These are phyloP conservation scores for Ganaspis sp. DNA, from an alignment of 1,140 invertebrate genomes.

Conservation along the genomic window DNA sequence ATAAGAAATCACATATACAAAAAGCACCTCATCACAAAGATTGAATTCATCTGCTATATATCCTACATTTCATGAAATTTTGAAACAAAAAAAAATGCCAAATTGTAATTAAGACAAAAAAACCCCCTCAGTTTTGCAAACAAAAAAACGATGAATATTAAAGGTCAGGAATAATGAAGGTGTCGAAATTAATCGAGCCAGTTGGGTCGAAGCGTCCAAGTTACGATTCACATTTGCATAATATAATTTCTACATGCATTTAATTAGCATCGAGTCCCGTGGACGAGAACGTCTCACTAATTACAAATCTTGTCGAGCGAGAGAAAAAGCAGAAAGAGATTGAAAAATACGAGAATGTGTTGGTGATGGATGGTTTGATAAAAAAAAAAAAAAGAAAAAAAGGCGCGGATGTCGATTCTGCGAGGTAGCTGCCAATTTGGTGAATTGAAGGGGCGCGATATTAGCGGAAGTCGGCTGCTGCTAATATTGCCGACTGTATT, in stretches of 20 bases:
- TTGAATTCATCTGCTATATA: too few species aligned
- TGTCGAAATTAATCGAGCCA: not conserved
- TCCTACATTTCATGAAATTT: too few species aligned
- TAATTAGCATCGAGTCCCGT: conserved; percentile 5
- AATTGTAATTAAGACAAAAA: too few species aligned
- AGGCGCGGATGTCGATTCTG: not conserved
- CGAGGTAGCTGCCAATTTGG: not conserved
- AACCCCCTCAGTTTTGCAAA: not conserved
- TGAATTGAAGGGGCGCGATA: not conserved
- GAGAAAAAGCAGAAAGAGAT: not conserved
- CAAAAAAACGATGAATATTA: not conserved
- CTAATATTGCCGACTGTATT: not conserved
- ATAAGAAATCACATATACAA: too few species aligned
- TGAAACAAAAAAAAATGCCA: too few species aligned
- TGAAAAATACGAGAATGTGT: not conserved
- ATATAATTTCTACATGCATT: conserved; percentile 23
- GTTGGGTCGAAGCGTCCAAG: not conserved
- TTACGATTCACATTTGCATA: conserved; percentile 8
- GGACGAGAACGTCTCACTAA: conserved; percentile 9
- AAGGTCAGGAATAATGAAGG: not conserved
- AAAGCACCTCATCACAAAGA: too few species aligned
- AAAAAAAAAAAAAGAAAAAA: too few species aligned
- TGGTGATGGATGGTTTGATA: not conserved
- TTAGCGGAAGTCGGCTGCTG: not conserved
- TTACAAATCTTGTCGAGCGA: conserved; percentile 19